phyloP scores from a whole-genome alignment of 2,113 vertebrate genomes.

The Mobula birostris region DNA sequence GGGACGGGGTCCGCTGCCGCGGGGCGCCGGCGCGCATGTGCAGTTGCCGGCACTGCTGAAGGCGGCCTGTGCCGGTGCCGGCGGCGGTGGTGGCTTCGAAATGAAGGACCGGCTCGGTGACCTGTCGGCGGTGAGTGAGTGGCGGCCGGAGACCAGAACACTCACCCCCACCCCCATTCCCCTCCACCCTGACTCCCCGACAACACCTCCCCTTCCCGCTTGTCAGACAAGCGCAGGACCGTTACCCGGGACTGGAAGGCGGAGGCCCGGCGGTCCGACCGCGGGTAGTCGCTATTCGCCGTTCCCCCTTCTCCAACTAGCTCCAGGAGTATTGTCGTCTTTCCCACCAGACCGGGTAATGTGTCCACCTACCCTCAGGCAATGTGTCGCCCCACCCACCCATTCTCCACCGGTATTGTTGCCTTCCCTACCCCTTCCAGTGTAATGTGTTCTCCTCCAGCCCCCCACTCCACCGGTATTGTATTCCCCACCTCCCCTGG shows the following conservation, averaged over 20 bases:
- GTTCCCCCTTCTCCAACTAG: too few relatives aligned
- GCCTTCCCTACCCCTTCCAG: too few relatives aligned
- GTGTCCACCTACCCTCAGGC: too few relatives aligned
- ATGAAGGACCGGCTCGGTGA: constrained; percentile 87
- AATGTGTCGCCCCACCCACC: too few relatives aligned
- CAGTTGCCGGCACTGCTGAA: background rate
- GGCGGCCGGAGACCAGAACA: too few relatives aligned
- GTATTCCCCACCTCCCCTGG: too few relatives aligned
- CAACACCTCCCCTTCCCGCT: background rate
- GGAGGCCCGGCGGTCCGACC: too few relatives aligned
- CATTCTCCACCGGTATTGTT: too few relatives aligned
- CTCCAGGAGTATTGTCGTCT: too few relatives aligned
- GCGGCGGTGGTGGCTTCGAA: constrained; percentile 31
- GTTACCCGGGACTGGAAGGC: background rate
- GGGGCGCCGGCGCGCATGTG: background rate
- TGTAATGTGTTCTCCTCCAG: too few relatives aligned
- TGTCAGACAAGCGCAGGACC: background rate
- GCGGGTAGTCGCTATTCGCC: background rate
- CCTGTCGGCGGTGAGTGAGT: constrained; percentile 63
- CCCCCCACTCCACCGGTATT: too few relatives aligned
- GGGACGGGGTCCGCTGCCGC: background rate
- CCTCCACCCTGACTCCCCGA: background rate
- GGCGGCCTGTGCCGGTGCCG: background rate
- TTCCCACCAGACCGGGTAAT: too few relatives aligned
- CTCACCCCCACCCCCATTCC: background rate